phyloP scores from a whole-genome alignment of 2,797 vertebrate species.

The Parauchenoglanis punctatus region DNA sequence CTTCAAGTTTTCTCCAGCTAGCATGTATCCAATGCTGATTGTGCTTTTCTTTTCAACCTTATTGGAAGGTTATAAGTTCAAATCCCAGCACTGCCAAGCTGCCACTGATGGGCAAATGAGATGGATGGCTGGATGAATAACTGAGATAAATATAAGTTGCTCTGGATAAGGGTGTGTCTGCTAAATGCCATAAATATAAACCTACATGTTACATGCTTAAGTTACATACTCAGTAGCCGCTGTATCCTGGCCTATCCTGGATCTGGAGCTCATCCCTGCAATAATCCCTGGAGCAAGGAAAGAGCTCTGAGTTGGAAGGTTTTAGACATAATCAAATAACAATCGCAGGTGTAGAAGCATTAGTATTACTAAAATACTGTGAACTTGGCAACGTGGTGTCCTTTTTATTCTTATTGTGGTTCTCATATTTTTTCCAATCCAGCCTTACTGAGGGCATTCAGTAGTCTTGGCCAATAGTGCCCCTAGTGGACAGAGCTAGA shows the following conservation, averaged over 20 bases:
- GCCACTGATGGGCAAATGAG: no score
- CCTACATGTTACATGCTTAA: not conserved
- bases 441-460: not conserved
- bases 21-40: not conserved
- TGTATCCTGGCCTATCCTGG: not conserved
- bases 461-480: not conserved
- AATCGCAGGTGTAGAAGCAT: not conserved
- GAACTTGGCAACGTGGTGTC: not conserved
- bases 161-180: not conserved
- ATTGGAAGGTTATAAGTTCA: no score
- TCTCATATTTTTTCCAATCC: not conserved
- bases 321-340: not conserved
- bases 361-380: not conserved
- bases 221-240: no score
- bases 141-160: no score
- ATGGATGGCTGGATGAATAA: no score
- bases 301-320: not conserved
- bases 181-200: not conserved
- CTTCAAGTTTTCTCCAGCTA: not conserved
- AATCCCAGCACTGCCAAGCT: no score
- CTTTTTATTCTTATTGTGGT: not conserved
- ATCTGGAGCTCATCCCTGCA: not conserved
- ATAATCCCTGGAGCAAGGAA: not conserved
- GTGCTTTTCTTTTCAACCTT: not conserved
- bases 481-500: not conserved